A percentile compares a stretch with the other conserved stretches of the same genome.
Evolutionary conservation across 2,113 vertebrate genomes (phyloP).

Genomic region (Thinocorus orbignyianus): DNA sequence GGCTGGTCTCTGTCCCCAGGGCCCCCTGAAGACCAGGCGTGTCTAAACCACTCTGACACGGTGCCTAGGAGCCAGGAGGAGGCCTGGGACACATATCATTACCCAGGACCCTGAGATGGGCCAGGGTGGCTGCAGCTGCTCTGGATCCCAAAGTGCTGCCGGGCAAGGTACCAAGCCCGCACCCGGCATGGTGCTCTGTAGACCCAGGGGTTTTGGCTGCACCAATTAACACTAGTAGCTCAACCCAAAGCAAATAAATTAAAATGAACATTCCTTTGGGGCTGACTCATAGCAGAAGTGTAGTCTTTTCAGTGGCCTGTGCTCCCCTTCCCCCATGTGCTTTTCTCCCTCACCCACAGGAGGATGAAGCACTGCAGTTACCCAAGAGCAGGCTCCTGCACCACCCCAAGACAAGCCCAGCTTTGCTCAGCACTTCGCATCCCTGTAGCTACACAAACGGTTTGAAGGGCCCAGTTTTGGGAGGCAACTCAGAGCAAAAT

Average conservation of each 20-base stretch:
- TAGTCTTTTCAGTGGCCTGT: neutral
- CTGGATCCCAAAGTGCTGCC: neutral
- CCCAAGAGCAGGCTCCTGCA: neutral
- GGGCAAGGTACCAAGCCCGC: neutral
- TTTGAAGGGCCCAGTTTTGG: neutral
- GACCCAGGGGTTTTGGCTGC: neutral
- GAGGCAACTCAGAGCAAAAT: neutral
- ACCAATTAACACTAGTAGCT: neutral
- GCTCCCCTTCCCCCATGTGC: neutral
- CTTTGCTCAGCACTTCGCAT: neutral
- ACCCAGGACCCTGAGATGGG: neutral
- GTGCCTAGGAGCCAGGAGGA: neutral
- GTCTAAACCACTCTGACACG: neutral
- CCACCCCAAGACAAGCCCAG: neutral
- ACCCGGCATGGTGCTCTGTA: neutral
- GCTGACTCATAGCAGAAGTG: slow-evolving; percentile 3
- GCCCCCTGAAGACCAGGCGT: neutral
- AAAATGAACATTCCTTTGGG: neutral
- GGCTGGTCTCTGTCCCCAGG: neutral
- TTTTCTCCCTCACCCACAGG: accelerated
- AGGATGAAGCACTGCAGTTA: neutral
- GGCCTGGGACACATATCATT: neutral
- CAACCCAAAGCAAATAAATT: neutral
- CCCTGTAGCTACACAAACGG: neutral
- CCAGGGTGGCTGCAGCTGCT: neutral